phyloP scores from a whole-genome alignment of 2,113 vertebrate genomes.

The Harpagus bidentatus region DNA sequence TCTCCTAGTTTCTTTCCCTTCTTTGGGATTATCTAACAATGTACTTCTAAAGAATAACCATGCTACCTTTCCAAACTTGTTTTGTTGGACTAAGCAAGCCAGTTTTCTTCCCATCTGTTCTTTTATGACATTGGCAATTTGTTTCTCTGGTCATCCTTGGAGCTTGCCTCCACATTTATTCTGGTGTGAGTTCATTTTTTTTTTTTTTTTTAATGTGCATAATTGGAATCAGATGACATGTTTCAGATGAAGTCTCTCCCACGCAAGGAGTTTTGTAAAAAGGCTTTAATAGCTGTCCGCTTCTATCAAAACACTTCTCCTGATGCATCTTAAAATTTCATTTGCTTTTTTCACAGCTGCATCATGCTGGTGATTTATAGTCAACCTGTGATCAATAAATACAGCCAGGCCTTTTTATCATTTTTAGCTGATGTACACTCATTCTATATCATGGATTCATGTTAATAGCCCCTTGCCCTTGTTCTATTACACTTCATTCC shows the following conservation, averaged over 20 bases:
- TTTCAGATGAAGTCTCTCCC: background rate
- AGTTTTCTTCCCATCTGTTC: background rate
- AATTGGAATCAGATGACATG: background rate
- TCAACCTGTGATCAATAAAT: constrained; percentile 28
- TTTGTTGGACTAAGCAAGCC: background rate
- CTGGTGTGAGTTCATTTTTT: background rate
- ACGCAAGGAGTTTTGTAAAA: background rate
- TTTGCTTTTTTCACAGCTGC: constrained; percentile 16
- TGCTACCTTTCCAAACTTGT: background rate
- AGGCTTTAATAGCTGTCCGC: background rate
- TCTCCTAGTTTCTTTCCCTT: background rate
- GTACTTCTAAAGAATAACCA: background rate
- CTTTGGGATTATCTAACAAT: background rate
- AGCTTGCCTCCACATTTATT: background rate
- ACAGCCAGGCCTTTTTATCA: background rate
- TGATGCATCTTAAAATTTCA: background rate
- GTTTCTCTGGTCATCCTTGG: background rate
- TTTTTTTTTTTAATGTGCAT: background rate
- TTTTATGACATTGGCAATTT: background rate
- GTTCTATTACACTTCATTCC: constrained; percentile 30
- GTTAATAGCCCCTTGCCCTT: constrained; percentile 40
- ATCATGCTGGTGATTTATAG: background rate
- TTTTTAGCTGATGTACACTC: constrained; percentile 10
- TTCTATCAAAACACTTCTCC: background rate
- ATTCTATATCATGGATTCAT: background rate